phyloP scores from a whole-genome alignment of 2,888 invertebrate species.

The Leptinotarsa rubiginosa region DNA sequence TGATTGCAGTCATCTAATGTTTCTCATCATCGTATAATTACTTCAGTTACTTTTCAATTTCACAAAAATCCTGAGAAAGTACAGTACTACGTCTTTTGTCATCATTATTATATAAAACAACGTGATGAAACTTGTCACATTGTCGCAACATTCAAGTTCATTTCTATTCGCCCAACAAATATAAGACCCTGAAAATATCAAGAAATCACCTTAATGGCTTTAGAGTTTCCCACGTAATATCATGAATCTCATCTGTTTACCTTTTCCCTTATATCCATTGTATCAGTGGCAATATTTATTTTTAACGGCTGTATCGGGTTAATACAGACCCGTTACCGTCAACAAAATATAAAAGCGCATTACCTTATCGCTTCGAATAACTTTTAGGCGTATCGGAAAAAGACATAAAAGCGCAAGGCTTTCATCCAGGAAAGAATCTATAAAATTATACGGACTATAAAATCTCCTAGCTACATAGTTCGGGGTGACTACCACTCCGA shows the following conservation, averaged over 20 bases:
- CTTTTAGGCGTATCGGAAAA: slow-evolving; percentile 25
- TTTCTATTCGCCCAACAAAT: too few relatives aligned
- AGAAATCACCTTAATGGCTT: background rate
- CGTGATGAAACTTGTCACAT: too few relatives aligned
- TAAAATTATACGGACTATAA: slow-evolving; percentile 46
- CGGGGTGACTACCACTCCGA: slow-evolving; percentile 33
- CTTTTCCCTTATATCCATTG: slow-evolving; percentile 2
- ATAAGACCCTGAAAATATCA: background rate
- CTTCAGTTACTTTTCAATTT: too few relatives aligned
- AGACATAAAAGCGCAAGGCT: slow-evolving; percentile 33
- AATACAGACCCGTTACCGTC: slow-evolving; percentile 15
- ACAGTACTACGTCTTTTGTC: too few relatives aligned
- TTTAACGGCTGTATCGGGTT: slow-evolving; percentile 16
- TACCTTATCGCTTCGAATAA: slow-evolving; percentile 15
- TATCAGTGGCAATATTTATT: slow-evolving; percentile 8
- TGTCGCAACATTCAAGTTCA: too few relatives aligned
- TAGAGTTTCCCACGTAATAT: background rate
- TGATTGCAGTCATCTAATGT: too few relatives aligned
- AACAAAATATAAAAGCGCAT: slow-evolving; percentile 22
- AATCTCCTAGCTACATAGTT: slow-evolving; percentile 41
- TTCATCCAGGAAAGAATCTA: slow-evolving; percentile 40
- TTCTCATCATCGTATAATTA: too few relatives aligned
- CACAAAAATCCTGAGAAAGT: too few relatives aligned
- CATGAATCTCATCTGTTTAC: background rate
- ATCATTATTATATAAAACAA: too few relatives aligned